Evolutionary conservation across 1,140 invertebrate genomes (phyloP), one percentile per base, ranked within the genome.

Genomic region (Caenorhabditis tropicalis): DNA sequence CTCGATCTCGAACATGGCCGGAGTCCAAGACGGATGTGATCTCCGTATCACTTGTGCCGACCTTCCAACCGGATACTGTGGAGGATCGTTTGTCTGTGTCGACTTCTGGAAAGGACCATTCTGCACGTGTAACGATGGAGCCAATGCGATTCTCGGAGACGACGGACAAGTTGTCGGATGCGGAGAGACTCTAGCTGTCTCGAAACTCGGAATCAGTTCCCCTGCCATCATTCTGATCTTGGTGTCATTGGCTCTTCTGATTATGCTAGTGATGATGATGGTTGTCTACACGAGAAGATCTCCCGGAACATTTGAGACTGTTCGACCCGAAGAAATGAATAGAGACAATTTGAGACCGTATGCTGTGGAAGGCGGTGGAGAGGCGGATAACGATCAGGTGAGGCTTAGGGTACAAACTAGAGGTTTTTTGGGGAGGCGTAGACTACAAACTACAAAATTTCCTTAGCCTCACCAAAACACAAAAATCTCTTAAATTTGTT

Each of bases 21-120:
- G 85, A 15, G 86, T 88, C 36, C 60, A 53, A 27, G 65, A 82
- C 27, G 83, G 87, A 16, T 89, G 88, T 70, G 43, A 79, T 33
- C 49, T 89, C n/a, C 46, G 85, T 6, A 56, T 88, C 36, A 90
- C 86, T 4, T 91, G 89, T 86, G 85, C 82, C 36, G 70, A 81
- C 15, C 79, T 91, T 0, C 81, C 81, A 29, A n/a, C 43, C 31
- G 49, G 51, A 1, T 90, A 88, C 79, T 91, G 90, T 79, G 86
- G 88, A n/a, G 65, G 53, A 27, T 84, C 84, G 10, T 86, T 88
- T 51, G 82, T 89, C 15, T 91, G 90, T 70, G 29, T 84, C 31
- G 88, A 91, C 58, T 88, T 89, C 31, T 91, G 90, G 90, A 91
- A 91, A 43, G 90, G 90, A n/a, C 89, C 90, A 9, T 88, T 91